Conservation (phyloP, 2,888 invertebrate genomes). For the Esperia sulphurella region DNA sequence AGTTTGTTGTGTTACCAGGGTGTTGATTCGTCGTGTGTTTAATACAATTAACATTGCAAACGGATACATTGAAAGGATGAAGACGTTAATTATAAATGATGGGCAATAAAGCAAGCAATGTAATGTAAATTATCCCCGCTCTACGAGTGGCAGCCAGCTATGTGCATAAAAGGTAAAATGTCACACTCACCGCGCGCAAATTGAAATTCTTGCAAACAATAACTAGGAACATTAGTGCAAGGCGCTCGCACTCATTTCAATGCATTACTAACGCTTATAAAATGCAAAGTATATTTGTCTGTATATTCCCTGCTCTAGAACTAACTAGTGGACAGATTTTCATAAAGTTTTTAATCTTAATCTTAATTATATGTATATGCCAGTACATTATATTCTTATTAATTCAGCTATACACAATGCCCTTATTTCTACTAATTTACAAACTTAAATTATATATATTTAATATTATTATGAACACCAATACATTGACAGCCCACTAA, state of each 20-base stretch:
- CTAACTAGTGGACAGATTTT: too few relatives aligned
- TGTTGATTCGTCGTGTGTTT: not conserved
- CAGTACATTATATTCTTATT: too few relatives aligned
- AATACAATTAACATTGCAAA: not conserved
- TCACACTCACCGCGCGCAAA: constrained; percentile 26
- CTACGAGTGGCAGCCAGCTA: not conserved
- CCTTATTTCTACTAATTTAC: too few relatives aligned
- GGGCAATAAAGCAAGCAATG: not conserved
- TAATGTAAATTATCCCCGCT: constrained; percentile 2
- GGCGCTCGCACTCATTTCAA: constrained; percentile 1
- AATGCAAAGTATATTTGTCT: too few relatives aligned
- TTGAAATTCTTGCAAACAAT: constrained; percentile 28
- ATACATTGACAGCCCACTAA: too few relatives aligned
- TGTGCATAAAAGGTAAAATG: constrained; percentile 19
- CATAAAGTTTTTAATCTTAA: too few relatives aligned
- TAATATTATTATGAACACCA: too few relatives aligned
- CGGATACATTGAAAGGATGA: not conserved
- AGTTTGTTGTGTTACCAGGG: too few relatives aligned
- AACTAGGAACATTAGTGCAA: constrained; percentile 9
- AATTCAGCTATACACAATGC: too few relatives aligned
- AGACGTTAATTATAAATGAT: not conserved
- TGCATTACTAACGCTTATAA: not conserved
- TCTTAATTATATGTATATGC: too few relatives aligned
- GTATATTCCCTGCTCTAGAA: too few relatives aligned
- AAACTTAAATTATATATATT: too few relatives aligned